phyloP scores from a whole-genome alignment of 2,797 vertebrate genomes.

The Taenioides sp. region DNA sequence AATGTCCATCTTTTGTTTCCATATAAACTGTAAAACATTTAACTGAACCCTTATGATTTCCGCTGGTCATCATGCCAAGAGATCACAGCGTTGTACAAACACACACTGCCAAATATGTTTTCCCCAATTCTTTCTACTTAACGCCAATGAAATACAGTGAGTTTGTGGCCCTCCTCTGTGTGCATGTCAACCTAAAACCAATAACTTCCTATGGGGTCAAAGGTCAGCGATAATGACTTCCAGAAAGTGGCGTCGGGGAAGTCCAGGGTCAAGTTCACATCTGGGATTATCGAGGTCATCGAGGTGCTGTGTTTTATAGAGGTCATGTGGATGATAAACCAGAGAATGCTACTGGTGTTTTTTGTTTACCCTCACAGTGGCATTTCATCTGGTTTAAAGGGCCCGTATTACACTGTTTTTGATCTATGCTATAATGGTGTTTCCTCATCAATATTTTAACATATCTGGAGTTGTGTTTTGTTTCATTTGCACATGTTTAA shows the following conservation, averaged over 20 bases:
- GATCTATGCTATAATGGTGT: too few relatives aligned
- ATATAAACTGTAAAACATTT: constrained; percentile 32
- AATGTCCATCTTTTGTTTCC: constrained; percentile 24
- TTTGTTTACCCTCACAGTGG: not conserved
- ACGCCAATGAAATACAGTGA: constrained; percentile 32
- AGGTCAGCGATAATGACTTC: constrained; percentile 65
- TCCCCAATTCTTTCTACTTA: not conserved
- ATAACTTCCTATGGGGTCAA: constrained; percentile 55
- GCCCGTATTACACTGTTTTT: too few relatives aligned
- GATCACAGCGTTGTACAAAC: constrained; percentile 4
- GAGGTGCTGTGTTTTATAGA: constrained; percentile 49
- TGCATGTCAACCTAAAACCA: constrained; percentile 30
- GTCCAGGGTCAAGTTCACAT: constrained; percentile 72
- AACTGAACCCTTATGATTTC: constrained; percentile 66
- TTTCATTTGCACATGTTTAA: too few relatives aligned
- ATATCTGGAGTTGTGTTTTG: too few relatives aligned
- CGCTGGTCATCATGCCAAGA: constrained; percentile 41
- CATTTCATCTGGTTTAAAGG: not conserved
- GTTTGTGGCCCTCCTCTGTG: constrained; percentile 23
- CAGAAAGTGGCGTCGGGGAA: constrained; percentile 51
- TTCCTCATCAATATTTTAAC: too few relatives aligned
- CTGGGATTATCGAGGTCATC: constrained; percentile 53
- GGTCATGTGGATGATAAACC: constrained; percentile 63
- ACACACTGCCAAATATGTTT: constrained; percentile 19
- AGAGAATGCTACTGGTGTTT: constrained; percentile 53